Evolutionary conservation across 2,113 vertebrate genomes (phyloP).

Genomic region (Hepsetus odoe): DNA sequence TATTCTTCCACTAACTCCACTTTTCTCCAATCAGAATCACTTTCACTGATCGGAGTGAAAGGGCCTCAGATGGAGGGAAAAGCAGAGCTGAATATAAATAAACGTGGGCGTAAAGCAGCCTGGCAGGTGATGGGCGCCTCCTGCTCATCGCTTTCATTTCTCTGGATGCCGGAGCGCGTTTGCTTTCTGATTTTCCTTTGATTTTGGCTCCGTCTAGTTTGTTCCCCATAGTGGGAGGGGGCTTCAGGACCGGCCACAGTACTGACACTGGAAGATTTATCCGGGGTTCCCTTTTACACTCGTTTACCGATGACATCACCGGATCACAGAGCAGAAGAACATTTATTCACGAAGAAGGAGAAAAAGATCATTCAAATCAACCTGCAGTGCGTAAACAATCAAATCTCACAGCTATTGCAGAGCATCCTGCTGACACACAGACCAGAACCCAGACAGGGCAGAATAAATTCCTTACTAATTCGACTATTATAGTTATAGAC

Average conservation of each 20-base stretch:
- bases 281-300: no score
- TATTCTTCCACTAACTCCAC: conserved; percentile 22
- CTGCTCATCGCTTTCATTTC: conserved; percentile 8
- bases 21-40: conserved; percentile 22
- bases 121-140: conserved; percentile 9
- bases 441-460: no score
- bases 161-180: not conserved
- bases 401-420: no score
- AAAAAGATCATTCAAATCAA: no score
- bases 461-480: no score
- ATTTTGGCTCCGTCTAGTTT: conserved; percentile 29
- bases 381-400: no score
- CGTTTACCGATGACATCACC: not conserved
- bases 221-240: conserved; percentile 31
- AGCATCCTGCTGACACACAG: no score
- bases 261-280: conserved; percentile 11
- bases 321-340: no score
- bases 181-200: conserved; percentile 28
- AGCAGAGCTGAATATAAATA: not conserved
- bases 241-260: not conserved
- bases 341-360: no score
- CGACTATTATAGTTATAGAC: no score
- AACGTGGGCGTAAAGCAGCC: not conserved
- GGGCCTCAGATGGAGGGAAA: not conserved
- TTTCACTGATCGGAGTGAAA: conserved; percentile 9